A percentile compares a stretch with the other conserved stretches of the same genome.
These are phyloP conservation scores for Apus apus DNA, from an alignment of 2,113 vertebrate species.

Conservation along the genomic window DNA sequence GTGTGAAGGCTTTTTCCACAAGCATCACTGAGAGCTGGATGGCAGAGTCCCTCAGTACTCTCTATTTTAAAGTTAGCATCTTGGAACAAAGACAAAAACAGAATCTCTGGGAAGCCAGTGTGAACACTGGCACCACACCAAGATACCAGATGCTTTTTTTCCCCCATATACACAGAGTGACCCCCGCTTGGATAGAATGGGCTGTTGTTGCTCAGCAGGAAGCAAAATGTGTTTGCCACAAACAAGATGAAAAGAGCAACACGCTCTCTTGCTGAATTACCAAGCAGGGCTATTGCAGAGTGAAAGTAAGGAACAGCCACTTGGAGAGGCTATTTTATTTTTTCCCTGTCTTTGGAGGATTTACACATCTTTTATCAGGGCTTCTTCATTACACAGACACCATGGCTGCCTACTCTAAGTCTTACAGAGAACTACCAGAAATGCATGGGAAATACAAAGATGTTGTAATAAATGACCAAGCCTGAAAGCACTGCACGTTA, in stretches of 20 bases:
- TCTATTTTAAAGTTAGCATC: neutral
- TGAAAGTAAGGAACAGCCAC: neutral
- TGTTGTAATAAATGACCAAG: neutral
- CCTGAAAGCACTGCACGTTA: neutral
- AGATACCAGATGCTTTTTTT: conserved; percentile 4
- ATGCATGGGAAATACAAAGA: neutral
- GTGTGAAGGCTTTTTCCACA: neutral
- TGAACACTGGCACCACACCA: conserved; percentile 23
- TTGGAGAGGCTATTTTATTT: neutral
- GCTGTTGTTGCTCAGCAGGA: neutral
- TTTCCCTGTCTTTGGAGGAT: neutral
- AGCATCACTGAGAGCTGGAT: neutral
- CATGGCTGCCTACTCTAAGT: neutral
- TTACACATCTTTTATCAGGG: neutral
- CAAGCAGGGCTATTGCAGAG: neutral
- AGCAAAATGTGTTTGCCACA: neutral
- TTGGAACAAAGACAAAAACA: neutral
- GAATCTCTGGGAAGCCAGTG: conserved; percentile 28
- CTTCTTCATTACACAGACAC: neutral
- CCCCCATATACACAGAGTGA: neutral
- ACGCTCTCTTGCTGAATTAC: neutral
- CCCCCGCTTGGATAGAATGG: neutral
- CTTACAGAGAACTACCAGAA: neutral
- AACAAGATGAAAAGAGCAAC: conserved; percentile 33
- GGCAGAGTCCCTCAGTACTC: neutral